phyloP scores from a whole-genome alignment of 1,140 invertebrate genomes.

The Cepaea nemoralis region DNA sequence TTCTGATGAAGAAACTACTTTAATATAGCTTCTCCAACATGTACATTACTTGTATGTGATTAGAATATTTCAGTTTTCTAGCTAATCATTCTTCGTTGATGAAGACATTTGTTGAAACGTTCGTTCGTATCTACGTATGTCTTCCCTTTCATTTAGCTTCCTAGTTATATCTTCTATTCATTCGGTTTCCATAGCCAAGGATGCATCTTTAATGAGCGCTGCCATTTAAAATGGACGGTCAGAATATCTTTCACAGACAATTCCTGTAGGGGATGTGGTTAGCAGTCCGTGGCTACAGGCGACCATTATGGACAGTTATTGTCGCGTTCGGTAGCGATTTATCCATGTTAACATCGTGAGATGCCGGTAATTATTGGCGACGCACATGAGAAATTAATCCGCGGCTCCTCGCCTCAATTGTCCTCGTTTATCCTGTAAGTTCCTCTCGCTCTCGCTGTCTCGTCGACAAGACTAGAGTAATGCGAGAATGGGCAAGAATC shows the following conservation, averaged over 20 bases:
- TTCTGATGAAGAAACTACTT: too few species aligned
- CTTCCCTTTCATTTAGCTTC: too few species aligned
- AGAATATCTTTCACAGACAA: not conserved
- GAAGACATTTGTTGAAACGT: too few species aligned
- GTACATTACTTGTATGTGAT: too few species aligned
- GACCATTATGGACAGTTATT: conserved; percentile 34
- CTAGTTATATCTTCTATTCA: too few species aligned
- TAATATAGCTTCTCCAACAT: too few species aligned
- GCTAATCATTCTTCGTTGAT: too few species aligned
- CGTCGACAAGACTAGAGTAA: conserved; percentile 6
- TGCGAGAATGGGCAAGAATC: conserved; percentile 17
- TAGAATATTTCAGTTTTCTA: too few species aligned
- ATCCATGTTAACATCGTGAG: conserved; percentile 20
- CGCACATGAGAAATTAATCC: conserved; percentile 31
- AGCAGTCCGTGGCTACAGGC: not conserved
- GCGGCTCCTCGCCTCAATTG: conserved; percentile 17
- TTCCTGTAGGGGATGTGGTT: not conserved
- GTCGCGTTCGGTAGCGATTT: conserved; percentile 25
- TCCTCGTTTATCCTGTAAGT: conserved; percentile 29
- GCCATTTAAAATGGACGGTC: too few species aligned
- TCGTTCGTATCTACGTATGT: too few species aligned
- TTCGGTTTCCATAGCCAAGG: too few species aligned
- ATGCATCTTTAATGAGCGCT: too few species aligned
- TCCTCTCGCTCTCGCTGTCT: conserved; percentile 16
- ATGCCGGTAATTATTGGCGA: conserved; percentile 2